These are phyloP conservation scores for Lacanobia wlatinum DNA, from an alignment of 2,888 invertebrate genomes.

Conservation along the genomic window DNA sequence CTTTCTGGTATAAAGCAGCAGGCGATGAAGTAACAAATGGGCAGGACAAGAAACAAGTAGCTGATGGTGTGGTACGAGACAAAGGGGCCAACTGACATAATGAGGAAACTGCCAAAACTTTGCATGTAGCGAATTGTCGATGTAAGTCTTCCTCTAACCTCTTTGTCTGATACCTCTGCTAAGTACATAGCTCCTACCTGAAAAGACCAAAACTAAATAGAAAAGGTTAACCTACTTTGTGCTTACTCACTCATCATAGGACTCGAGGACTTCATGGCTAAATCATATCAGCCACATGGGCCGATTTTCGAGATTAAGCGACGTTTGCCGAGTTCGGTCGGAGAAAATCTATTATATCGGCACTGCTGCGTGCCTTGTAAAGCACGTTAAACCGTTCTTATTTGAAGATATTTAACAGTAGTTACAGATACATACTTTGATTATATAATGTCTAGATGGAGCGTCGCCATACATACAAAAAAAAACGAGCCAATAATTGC, in stretches of 20 bases:
- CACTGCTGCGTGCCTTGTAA: no score
- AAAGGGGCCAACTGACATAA: slow-evolving; percentile 82
- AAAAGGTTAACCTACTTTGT: neutral
- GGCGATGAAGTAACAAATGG: slow-evolving; percentile 83
- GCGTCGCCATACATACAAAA: no score
- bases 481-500: no score
- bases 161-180: slow-evolving; percentile 85
- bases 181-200: slow-evolving; percentile 84
- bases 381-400: no score
- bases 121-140: slow-evolving; percentile 78
- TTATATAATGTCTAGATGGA: no score
- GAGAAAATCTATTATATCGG: no score
- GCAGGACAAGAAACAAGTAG: slow-evolving; percentile 83
- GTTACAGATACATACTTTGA: no score
- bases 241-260: neutral
- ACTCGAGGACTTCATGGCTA: no score
- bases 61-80: slow-evolving; percentile 80
- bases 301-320: no score
- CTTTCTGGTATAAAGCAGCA: slow-evolving; percentile 91
- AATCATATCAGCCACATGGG: no score
- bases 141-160: slow-evolving; percentile 81
- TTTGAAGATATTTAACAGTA: no score
- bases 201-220: slow-evolving; percentile 43
- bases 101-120: slow-evolving; percentile 81
- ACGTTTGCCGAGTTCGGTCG: no score